These are phyloP conservation scores for Limonius californicus DNA, from an alignment of 1,140 invertebrate species.

Conservation along the genomic window DNA sequence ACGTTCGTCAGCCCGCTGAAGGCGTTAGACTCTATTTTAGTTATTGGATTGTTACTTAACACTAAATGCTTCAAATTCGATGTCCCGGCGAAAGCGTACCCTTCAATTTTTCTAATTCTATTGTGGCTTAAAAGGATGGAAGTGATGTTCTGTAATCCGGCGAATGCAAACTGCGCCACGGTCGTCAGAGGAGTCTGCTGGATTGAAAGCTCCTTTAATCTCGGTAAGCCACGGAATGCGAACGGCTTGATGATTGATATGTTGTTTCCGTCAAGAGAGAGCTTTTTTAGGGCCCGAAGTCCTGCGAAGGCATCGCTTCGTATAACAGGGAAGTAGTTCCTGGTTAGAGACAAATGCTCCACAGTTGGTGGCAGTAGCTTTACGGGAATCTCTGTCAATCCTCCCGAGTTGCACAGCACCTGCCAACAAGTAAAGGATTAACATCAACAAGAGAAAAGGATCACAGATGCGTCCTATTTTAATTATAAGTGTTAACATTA, in stretches of 20 bases:
- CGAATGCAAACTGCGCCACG: conserved; percentile 75
- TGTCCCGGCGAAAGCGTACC: conserved; percentile 76
- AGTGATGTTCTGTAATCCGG: conserved; percentile 72
- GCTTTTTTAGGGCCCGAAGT: conserved; percentile 64
- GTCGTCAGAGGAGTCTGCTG: conserved; percentile 73
- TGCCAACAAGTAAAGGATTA: conserved; percentile 46
- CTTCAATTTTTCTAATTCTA: conserved; percentile 71
- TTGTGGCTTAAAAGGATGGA: conserved; percentile 73
- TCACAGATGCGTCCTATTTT: too few relatives aligned
- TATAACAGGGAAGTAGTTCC: conserved; percentile 73
- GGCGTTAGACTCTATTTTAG: conserved; percentile 67
- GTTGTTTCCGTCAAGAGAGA: conserved; percentile 76
- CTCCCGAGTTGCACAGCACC: conserved; percentile 83
- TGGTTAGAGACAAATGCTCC: conserved; percentile 75
- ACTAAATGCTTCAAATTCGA: conserved; percentile 73
- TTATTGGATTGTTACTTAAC: conserved; percentile 71
- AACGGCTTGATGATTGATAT: conserved; percentile 75
- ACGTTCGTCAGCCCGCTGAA: conserved; percentile 78
- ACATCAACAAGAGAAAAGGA: not conserved
- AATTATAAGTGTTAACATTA: too few relatives aligned
- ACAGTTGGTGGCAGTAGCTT: conserved; percentile 66
- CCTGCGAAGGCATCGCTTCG: conserved; percentile 75
- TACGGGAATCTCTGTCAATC: conserved; percentile 70
- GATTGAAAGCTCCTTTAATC: conserved; percentile 72
- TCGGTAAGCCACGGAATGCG: conserved; percentile 73